Percentiles rank a stretch among this genome's conserved stretches.
phyloP scores from a whole-genome alignment of 2,113 vertebrate species.

The Cinclus cinclus region DNA sequence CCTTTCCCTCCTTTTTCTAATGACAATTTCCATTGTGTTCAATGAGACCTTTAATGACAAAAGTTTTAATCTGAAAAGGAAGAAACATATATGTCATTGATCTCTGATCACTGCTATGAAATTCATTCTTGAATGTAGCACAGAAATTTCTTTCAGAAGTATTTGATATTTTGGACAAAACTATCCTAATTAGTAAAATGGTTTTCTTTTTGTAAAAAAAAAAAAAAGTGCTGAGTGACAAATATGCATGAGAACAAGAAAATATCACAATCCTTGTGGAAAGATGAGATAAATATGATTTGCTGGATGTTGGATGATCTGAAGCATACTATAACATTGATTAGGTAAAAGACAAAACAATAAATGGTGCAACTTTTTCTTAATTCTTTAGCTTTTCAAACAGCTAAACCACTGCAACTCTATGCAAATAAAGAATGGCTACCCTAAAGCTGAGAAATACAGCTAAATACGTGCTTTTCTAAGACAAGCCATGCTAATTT shows the following conservation, averaged over 20 bases:
- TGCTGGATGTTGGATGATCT: background rate
- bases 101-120: background rate
- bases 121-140: background rate
- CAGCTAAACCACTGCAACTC: background rate
- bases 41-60: background rate
- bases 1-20: background rate
- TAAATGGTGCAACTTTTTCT: background rate
- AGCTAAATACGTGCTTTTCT: constrained; percentile 7
- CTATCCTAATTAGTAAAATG: background rate
- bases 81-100: background rate
- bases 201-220: background rate
- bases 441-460: background rate
- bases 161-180: background rate
- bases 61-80: background rate
- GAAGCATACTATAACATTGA: background rate
- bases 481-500: constrained; percentile 26
- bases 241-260: background rate
- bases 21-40: background rate
- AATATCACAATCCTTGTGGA: background rate
- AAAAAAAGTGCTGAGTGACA: background rate
- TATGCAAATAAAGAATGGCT: constrained; percentile 36
- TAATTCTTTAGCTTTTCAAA: background rate
- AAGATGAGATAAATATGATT: background rate
- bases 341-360: background rate
- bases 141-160: background rate